Conservation (phyloP, 92 coral and sea anemone genomes). For the Zoanthus sansibaricus region DNA sequence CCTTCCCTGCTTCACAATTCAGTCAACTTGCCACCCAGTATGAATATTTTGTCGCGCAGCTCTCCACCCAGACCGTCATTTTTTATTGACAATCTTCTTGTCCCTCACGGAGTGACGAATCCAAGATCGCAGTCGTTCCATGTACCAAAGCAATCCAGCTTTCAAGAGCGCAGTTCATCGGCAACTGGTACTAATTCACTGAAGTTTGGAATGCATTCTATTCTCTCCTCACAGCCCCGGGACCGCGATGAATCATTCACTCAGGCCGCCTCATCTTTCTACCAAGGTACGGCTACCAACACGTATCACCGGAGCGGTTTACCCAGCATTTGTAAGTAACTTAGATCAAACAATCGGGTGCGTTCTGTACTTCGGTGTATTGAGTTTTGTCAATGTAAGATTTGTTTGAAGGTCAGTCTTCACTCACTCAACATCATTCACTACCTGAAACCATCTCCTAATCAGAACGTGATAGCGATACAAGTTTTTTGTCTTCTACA, state of each 20-base stretch:
- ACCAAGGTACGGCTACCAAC: constrained; percentile 42
- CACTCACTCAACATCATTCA: neutral
- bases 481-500: neutral
- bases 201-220: constrained; percentile 88
- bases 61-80: constrained; percentile 44
- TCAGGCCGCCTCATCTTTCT: constrained; percentile 25
- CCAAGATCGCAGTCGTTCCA: constrained; percentile 65
- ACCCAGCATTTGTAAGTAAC: constrained; percentile 47
- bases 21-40: constrained; percentile 27
- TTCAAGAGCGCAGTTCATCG: constrained; percentile 63
- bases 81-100: constrained; percentile 42
- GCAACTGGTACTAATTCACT: constrained; percentile 67
- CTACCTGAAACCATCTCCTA: neutral
- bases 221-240: constrained; percentile 71
- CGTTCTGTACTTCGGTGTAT: neutral
- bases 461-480: neutral
- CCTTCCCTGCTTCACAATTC: constrained; percentile 60
- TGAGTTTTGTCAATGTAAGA: neutral
- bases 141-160: constrained; percentile 65
- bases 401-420: neutral
- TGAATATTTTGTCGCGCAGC: constrained; percentile 36
- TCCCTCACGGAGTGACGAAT: constrained; percentile 37
- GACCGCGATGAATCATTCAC: constrained; percentile 46
- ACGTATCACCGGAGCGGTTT: constrained; percentile 27
- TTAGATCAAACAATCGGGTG: neutral